Conservation (phyloP, 30 jellyfish, hydroid and myxozoan species). For the Sanderia malayensis region DNA sequence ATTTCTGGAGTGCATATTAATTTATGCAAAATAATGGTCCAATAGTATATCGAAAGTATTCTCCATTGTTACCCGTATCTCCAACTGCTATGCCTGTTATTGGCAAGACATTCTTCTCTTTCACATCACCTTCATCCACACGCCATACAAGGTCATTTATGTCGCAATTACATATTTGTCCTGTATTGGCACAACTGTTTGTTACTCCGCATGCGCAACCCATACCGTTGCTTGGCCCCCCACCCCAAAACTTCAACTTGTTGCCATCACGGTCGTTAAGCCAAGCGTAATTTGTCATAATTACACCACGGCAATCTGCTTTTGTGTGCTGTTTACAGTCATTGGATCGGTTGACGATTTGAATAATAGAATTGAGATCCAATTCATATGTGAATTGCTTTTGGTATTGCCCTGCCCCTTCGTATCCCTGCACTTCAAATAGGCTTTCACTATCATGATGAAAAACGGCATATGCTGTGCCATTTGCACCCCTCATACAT, state of each 20-base stretch:
- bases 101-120: constrained; percentile 9
- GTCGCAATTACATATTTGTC: constrained; percentile 11
- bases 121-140: constrained; percentile 5
- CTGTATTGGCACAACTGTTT: neutral
- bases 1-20: neutral
- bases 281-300: neutral
- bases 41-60: neutral
- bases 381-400: neutral
- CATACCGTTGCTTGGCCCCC: constrained; percentile 25
- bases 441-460: constrained; percentile 6
- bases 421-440: neutral
- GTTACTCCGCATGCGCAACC: constrained; percentile 22
- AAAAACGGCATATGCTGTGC: neutral
- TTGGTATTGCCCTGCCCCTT: neutral
- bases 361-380: neutral
- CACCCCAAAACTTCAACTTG: constrained; percentile 8
- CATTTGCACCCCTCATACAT: neutral
- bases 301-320: constrained; percentile 4
- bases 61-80: constrained; percentile 15
- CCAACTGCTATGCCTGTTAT: constrained; percentile 7
- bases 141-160: constrained; percentile 23
- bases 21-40: constrained; percentile 4
- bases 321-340: constrained; percentile 30
- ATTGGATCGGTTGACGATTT: neutral
- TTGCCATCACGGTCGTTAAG: constrained; percentile 7